Base-by-base conservation (phyloP, 2,888 invertebrate genomes). In the Tipula confusa region DNA sequence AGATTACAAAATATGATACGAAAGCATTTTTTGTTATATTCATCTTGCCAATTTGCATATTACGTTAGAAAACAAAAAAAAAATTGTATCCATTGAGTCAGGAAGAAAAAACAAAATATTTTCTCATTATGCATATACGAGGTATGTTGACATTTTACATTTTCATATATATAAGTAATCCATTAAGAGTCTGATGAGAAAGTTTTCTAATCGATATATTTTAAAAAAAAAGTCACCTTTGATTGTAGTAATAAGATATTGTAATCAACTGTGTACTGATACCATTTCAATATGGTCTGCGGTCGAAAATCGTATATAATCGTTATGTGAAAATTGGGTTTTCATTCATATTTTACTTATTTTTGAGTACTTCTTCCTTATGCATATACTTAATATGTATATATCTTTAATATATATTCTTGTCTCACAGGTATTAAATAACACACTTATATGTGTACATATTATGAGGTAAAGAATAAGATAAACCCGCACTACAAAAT, bases 371-470 rank as follows among this genome's bases (percentile, higher is more conserved):
- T 64, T 64, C 24, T 64, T 24, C 64, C 64, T 64, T 24, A 64
- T 24, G 9, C 11, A 24, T 9, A 24, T 43, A 36, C 11, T 9
- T 36, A 36, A 15, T 9, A 24, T 24, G 24, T 9, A 24, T 7
- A 64, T 64, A 48, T 64, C 64, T 64, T 64, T 31, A 31, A 31
- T 31, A 31, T 31, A 64, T 64, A 64, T 64, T 64, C 24, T 9
- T 64, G 64, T 64, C 64, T 64, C 64, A 64, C 64, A 64, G 64
- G 64, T 64, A 64, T 64, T 64, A 64, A 64, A 64, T 64, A 64
- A 64, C 64, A 64, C 24, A 24, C 64, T 64, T 64, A 64, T 64
- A 9, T 64, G 18, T 48, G 64, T 64, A 64, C 24, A 24, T 64
- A 64, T 64, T 64, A 64, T 64, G 64, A 64, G 64, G 64, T 24